A percentile compares a stretch with the other conserved stretches of the same genome.
These are phyloP conservation scores for Trissolcus japonicus DNA, from an alignment of 2,888 invertebrate species.

Conservation along the genomic window DNA sequence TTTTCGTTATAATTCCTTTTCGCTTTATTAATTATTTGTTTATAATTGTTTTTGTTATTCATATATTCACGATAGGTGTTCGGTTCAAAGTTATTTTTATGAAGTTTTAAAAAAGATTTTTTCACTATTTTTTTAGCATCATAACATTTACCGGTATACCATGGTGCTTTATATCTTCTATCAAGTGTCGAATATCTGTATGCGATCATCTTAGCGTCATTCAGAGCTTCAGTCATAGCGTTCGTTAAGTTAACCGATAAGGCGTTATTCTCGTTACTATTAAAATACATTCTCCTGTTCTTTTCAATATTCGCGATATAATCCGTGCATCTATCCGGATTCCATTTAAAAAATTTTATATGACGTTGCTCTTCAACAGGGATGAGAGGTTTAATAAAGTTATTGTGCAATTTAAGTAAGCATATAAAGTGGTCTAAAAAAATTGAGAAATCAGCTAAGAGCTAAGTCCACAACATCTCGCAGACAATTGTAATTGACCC, in stretches of 20 bases:
- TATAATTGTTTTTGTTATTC: not conserved
- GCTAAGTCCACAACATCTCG: not conserved
- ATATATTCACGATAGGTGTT: not conserved
- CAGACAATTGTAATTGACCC: not conserved
- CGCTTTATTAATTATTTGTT: not conserved
- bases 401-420: not conserved
- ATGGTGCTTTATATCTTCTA: not conserved
- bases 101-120: not conserved
- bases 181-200: not conserved
- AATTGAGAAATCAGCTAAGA: not conserved
- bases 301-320: not conserved
- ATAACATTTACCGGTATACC: not conserved
- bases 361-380: too few relatives aligned
- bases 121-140: slow-evolving; percentile 5
- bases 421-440: slow-evolving; percentile 4
- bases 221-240: too few relatives aligned
- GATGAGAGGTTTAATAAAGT: not conserved
- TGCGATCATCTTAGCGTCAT: not conserved
- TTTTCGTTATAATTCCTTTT: not conserved
- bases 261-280: not conserved
- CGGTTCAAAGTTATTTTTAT: not conserved
- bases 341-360: slow-evolving; percentile 1
- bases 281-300: not conserved
- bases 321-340: not conserved
- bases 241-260: too few relatives aligned